A percentile compares a stretch with the other conserved stretches of the same genome.
phyloP scores from a whole-genome alignment of 2,113 vertebrate species.

The Hippocampus comes region DNA sequence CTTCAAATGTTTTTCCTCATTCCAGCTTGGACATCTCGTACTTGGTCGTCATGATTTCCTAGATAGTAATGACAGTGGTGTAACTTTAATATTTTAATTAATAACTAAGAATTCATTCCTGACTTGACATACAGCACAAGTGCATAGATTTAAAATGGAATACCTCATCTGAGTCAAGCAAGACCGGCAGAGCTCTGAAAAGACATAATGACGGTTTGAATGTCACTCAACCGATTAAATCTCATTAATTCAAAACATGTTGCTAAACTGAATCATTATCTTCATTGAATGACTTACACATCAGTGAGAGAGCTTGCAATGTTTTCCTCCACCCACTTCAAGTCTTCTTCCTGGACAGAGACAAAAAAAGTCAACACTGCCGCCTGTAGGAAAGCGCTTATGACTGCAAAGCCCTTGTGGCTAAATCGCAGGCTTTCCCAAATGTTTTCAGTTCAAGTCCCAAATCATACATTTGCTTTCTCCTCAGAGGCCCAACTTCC shows the following conservation, averaged over 20 bases:
- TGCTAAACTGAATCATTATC: not conserved
- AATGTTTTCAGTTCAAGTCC: not conserved
- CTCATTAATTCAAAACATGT: not conserved
- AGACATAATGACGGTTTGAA: conserved; percentile 26
- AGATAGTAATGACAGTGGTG: conserved; percentile 9
- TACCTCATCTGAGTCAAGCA: conserved; percentile 82
- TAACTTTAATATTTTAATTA: too few relatives aligned
- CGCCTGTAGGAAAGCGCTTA: conserved; percentile 45
- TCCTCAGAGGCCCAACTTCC: not conserved
- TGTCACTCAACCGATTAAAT: not conserved
- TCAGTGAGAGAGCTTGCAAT: conserved; percentile 77
- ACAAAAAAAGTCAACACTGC: conserved; percentile 43
- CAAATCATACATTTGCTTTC: not conserved
- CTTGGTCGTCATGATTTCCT: conserved; percentile 90
- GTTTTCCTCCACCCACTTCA: conserved; percentile 83
- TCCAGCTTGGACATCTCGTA: conserved; percentile 88
- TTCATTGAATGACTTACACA: conserved; percentile 63
- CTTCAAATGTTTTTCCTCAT: conserved; percentile 45
- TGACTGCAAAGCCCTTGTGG: not conserved
- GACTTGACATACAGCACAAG: not conserved
- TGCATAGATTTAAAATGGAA: not conserved
- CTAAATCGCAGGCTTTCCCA: not conserved
- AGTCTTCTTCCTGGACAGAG: conserved; percentile 73
- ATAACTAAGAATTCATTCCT: not conserved
- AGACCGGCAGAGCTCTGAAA: conserved; percentile 74